Evolutionary conservation across 2,888 invertebrate species (phyloP).

Genomic region (Biston stratarius): DNA sequence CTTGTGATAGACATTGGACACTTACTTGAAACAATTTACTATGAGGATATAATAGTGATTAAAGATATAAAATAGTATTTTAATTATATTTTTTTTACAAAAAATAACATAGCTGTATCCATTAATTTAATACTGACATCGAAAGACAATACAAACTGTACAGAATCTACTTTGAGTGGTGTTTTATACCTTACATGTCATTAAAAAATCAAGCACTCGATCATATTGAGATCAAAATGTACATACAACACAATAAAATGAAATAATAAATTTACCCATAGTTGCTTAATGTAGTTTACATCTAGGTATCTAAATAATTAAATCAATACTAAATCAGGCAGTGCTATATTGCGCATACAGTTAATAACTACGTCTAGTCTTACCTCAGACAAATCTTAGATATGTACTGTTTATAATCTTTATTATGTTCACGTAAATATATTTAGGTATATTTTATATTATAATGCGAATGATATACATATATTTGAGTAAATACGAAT

Average conservation of each 20-base stretch:
- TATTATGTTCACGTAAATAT: conserved; percentile 11
- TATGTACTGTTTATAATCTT: conserved; percentile 36
- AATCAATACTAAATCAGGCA: conserved; percentile 79
- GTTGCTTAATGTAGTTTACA: conserved; percentile 15
- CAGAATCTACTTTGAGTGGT: conserved; percentile 83
- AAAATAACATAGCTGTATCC: conserved; percentile 29
- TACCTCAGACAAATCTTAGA: conserved; percentile 64
- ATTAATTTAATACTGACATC: conserved; percentile 65
- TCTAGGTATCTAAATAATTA: conserved; percentile 33
- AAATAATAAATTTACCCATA: conserved; percentile 49
- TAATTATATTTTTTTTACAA: conserved; percentile 29
- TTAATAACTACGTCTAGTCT: conserved; percentile 58
- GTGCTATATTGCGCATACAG: conserved; percentile 79
- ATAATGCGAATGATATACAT: conserved; percentile 13
- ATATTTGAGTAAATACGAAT: conserved; percentile 21
- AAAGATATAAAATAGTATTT: not conserved
- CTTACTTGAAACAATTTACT: conserved; percentile 19
- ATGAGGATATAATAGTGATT: not conserved
- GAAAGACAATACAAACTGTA: conserved; percentile 79
- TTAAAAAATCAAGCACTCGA: conserved; percentile 79
- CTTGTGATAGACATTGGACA: conserved; percentile 53
- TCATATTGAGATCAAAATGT: conserved; percentile 86
- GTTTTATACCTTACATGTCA: conserved; percentile 84
- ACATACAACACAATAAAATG: conserved; percentile 70
- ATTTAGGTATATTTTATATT: conserved; percentile 5